Conservation (phyloP, 2,797 vertebrate species). For the Mormyrus hasselquistii region DNA sequence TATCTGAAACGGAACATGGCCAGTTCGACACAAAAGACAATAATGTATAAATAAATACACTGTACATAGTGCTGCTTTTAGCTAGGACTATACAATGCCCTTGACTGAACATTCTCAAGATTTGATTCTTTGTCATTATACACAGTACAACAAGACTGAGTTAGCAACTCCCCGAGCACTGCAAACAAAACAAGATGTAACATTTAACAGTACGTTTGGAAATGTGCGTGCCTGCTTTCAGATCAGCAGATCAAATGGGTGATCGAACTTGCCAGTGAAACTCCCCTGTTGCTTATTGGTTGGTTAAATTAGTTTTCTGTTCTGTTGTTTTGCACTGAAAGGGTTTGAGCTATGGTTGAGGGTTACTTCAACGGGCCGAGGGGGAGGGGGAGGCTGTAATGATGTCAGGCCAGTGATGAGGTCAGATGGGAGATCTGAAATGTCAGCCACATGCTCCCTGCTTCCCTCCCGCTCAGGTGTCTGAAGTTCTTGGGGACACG, state of each 20-base stretch:
- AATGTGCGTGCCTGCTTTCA: not conserved
- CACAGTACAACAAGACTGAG: not conserved
- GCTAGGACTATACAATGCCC: not conserved
- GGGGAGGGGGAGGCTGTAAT: not conserved
- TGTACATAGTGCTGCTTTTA: not conserved
- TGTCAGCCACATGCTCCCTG: not conserved
- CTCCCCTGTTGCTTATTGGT: not conserved
- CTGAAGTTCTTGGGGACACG: constrained; percentile 86
- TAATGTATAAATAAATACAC: not conserved
- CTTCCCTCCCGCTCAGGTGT: constrained; percentile 61
- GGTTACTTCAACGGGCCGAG: not conserved
- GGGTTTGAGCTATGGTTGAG: not conserved
- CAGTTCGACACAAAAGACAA: not conserved
- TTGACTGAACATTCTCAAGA: not conserved
- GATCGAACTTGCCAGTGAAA: not conserved
- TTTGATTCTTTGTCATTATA: not conserved
- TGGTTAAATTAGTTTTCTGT: not conserved
- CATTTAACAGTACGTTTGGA: not conserved
- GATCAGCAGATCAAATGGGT: not conserved
- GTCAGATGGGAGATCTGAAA: not conserved
- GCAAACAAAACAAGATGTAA: not conserved
- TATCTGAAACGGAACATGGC: not conserved
- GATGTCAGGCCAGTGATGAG: not conserved
- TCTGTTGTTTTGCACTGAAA: not conserved
- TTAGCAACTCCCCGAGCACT: not conserved